These are phyloP conservation scores for Cydia strobilella DNA, from an alignment of 1,140 invertebrate genomes.

Conservation along the genomic window DNA sequence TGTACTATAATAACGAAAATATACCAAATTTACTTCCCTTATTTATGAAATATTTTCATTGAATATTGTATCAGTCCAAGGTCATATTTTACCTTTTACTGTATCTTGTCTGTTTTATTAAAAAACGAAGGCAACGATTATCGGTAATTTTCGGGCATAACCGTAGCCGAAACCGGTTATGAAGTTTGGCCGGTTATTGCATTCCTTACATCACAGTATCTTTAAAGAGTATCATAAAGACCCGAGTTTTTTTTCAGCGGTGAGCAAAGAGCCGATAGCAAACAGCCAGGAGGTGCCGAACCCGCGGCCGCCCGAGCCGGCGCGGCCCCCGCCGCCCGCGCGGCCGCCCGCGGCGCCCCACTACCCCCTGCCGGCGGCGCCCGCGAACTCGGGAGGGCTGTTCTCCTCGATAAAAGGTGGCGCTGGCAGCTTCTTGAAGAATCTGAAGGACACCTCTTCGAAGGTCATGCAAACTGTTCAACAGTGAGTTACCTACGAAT, in stretches of 20 bases:
- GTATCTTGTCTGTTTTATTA: too few species aligned
- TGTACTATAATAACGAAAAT: too few species aligned
- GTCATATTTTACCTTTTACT: too few species aligned
- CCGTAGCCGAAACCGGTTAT: too few species aligned
- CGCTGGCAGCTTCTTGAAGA: slow-evolving; percentile 93
- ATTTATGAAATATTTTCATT: too few species aligned
- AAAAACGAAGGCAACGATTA: too few species aligned
- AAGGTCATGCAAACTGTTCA: slow-evolving; percentile 98
- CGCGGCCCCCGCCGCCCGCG: slow-evolving; percentile 45
- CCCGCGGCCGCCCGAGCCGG: slow-evolving; percentile 59
- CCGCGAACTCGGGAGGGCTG: slow-evolving; percentile 80
- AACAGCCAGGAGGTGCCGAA: slow-evolving; percentile 54
- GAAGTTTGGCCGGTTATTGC: too few species aligned
- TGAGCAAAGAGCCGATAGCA: slow-evolving; percentile 48
- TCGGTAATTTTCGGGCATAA: too few species aligned
- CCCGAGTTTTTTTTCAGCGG: slow-evolving; percentile 46
- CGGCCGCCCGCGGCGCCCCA: slow-evolving; percentile 54
- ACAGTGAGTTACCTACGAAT: slow-evolving; percentile 84
- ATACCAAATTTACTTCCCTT: too few species aligned
- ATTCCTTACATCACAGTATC: background rate
- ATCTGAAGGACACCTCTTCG: slow-evolving; percentile 96
- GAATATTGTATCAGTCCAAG: too few species aligned
- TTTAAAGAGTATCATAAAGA: background rate
- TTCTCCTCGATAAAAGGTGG: slow-evolving; percentile 92
- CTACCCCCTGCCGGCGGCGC: slow-evolving; percentile 67